These are phyloP conservation scores for Lycodopsis pacificus DNA, from an alignment of 2,797 vertebrate species.

Conservation along the genomic window DNA sequence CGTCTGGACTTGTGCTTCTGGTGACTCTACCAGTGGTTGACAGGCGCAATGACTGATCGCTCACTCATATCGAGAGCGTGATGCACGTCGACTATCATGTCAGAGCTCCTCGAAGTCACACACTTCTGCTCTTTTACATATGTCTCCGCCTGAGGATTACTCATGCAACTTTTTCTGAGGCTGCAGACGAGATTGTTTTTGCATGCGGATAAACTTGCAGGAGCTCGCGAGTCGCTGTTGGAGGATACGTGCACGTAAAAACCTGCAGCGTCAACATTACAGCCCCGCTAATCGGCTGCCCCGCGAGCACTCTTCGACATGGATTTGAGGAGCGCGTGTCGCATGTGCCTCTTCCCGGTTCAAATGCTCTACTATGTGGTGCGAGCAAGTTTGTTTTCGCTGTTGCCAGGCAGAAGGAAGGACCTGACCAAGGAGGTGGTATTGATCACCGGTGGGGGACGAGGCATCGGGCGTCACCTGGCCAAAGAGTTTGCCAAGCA, in stretches of 20 bases:
- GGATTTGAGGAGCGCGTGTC: slow-evolving; percentile 88
- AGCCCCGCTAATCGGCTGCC: slow-evolving; percentile 8
- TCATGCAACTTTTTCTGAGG: slow-evolving; percentile 28
- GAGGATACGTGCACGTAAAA: slow-evolving; percentile 30
- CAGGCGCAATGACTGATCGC: slow-evolving; percentile 66
- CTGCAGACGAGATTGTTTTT: slow-evolving; percentile 41
- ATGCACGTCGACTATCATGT: slow-evolving; percentile 52
- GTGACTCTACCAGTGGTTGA: slow-evolving; percentile 41
- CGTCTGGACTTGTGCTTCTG: slow-evolving; percentile 48
- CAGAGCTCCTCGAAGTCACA: slow-evolving; percentile 28
- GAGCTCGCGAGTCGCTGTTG: slow-evolving; percentile 21
- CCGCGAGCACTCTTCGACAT: slow-evolving; percentile 76
- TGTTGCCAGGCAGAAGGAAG: slow-evolving; percentile 87
- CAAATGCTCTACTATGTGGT: slow-evolving; percentile 87
- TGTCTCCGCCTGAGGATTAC: slow-evolving; percentile 43
- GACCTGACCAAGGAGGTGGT: slow-evolving; percentile 91
- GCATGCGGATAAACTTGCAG: slow-evolving; percentile 49
- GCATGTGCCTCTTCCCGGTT: slow-evolving; percentile 88
- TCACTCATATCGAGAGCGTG: slow-evolving; percentile 31
- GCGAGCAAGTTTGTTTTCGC: slow-evolving; percentile 82
- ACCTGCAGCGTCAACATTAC: slow-evolving; percentile 38
- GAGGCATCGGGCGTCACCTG: slow-evolving; percentile 96
- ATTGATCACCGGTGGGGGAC: slow-evolving; percentile 95
- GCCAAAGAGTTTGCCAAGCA: slow-evolving; percentile 92
- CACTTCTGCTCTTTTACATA: background rate